Evolutionary conservation across 2,888 invertebrate species (phyloP).

Genomic region (Hetaerina titia): DNA sequence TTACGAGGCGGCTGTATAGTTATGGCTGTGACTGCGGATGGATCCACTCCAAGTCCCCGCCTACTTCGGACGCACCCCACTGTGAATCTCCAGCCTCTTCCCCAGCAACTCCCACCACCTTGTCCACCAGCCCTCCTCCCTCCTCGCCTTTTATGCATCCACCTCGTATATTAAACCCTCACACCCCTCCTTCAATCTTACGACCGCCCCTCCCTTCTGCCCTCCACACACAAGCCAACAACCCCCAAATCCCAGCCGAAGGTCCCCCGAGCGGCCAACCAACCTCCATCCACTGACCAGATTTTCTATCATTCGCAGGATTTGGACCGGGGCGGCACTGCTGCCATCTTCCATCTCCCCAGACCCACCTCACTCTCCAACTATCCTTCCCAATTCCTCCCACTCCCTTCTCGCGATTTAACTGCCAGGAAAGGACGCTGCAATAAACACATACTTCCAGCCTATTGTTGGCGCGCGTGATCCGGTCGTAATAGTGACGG

Average conservation of each 20-base stretch:
- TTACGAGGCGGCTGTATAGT: constrained; percentile 63
- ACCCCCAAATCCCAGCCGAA: background rate
- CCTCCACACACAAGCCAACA: background rate
- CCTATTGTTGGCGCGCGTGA: constrained; percentile 47
- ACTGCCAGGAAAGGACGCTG: background rate
- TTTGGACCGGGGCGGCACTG: background rate
- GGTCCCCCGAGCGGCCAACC: background rate
- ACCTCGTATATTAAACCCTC: constrained; percentile 16
- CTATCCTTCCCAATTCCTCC: background rate
- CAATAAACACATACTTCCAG: constrained; percentile 45
- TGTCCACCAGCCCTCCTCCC: background rate
- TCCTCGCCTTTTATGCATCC: constrained; percentile 2
- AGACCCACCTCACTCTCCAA: background rate
- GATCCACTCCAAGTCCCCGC: constrained; percentile 4
- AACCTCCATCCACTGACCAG: background rate
- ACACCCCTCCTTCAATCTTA: background rate
- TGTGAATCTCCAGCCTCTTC: background rate
- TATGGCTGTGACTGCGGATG: constrained; percentile 43
- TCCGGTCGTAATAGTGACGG: constrained; percentile 52
- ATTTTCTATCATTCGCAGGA: constrained; percentile 32
- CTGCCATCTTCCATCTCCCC: background rate
- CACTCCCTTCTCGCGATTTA: background rate
- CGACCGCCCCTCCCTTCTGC: background rate
- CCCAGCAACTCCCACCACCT: background rate
- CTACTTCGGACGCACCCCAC: background rate